Evolutionary conservation across 2,113 vertebrate genomes (phyloP).

Genomic region (Campylomormyrus numenius): DNA sequence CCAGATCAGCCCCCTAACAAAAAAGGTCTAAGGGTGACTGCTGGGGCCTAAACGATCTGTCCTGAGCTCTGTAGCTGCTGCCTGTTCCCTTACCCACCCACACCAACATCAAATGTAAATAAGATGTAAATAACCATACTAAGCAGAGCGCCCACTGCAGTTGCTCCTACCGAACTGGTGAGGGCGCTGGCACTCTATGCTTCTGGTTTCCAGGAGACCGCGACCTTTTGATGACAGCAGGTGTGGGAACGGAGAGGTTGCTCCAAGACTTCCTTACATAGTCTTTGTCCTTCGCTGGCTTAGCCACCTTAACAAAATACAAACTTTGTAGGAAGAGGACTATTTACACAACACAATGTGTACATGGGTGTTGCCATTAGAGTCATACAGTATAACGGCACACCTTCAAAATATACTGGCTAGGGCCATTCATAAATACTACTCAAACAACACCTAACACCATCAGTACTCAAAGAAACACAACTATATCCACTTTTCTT

Average conservation of each 20-base stretch:
- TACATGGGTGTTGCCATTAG: neutral
- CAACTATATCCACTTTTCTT: neutral
- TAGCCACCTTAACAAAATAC: slow-evolving; percentile 49
- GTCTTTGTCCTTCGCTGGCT: slow-evolving; percentile 62
- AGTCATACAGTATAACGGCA: neutral
- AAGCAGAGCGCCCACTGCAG: neutral
- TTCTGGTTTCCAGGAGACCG: slow-evolving; percentile 66
- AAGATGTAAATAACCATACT: neutral
- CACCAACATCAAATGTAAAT: neutral
- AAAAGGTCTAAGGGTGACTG: neutral
- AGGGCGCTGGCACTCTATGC: slow-evolving; percentile 63
- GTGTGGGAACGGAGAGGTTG: slow-evolving; percentile 60
- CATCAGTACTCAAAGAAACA: neutral
- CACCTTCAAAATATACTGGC: neutral
- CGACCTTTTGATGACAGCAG: slow-evolving; percentile 60
- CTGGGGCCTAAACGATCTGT: neutral
- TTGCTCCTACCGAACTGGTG: slow-evolving; percentile 73
- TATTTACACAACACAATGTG: neutral
- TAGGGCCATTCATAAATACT: neutral
- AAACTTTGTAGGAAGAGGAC: neutral
- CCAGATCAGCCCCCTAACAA: neutral
- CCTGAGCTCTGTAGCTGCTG: neutral
- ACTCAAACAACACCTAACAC: neutral
- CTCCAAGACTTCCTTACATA: slow-evolving; percentile 69
- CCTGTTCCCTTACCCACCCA: neutral